phyloP scores from a whole-genome alignment of 2,888 invertebrate genomes.

The Pogonocherus hispidulus region DNA sequence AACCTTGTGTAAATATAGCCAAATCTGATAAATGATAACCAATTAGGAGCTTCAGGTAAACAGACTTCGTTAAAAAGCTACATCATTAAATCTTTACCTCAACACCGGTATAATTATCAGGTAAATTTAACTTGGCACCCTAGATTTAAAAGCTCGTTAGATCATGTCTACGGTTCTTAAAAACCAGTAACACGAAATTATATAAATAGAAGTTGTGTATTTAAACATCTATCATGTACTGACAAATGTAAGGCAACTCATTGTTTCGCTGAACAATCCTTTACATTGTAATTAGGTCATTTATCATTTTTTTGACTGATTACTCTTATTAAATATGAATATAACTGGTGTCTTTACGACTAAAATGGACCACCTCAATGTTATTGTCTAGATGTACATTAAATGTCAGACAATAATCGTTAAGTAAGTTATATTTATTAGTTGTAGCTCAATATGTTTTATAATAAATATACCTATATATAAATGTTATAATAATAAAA shows the following conservation, averaged over 20 bases:
- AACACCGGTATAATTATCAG: slow-evolving; percentile 34
- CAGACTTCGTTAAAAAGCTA: slow-evolving; percentile 10
- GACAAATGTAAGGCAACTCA: background rate
- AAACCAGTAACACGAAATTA: slow-evolving; percentile 1
- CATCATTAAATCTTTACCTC: slow-evolving; percentile 16
- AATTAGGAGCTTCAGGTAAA: slow-evolving; percentile 19
- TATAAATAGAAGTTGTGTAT: background rate
- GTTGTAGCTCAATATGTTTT: too few species aligned
- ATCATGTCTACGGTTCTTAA: background rate
- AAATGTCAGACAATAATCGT: background rate
- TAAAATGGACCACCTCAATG: background rate
- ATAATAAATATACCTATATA: too few species aligned
- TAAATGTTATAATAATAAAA: too few species aligned
- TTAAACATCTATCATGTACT: background rate
- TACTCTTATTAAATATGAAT: background rate
- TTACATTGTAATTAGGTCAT: background rate
- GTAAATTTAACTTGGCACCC: slow-evolving; percentile 40
- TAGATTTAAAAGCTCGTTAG: slow-evolving; percentile 35
- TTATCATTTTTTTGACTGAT: background rate
- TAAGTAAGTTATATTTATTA: background rate
- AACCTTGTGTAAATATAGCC: background rate
- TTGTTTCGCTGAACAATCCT: background rate
- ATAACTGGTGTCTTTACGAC: background rate
- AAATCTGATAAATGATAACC: slow-evolving; percentile 13
- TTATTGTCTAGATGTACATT: background rate